Base-by-base conservation (phyloP, 2,888 invertebrate genomes). In the Abrostola triplasia region DNA sequence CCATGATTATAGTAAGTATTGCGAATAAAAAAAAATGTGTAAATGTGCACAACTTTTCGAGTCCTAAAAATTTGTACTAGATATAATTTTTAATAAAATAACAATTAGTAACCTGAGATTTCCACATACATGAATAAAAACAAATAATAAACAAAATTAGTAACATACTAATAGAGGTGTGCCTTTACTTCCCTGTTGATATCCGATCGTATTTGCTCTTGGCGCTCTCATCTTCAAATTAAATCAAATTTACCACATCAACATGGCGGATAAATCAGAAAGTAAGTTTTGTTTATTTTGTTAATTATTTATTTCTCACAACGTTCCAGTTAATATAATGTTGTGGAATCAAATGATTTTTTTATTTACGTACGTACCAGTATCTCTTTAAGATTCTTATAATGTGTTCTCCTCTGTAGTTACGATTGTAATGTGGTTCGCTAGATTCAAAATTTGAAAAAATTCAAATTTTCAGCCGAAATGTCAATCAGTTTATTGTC, bases 241-340 rank as follows among this genome's bases (percentile, higher is more conserved):
- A 72, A 73, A 77, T 79, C 86, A 83, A 88, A 89, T 85, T 84
- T 84, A 82, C 87, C 80, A 71, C 94, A 95, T 95, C 96, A 97
- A 97, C 95, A 97, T 97, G 97, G 97, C 97, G 96, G 96, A 97
- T 95, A 95, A 96, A 95, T 96, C 96, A 95, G 96, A 97, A 96
- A 96, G 96, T 96, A 95, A 96, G 96, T 96, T 95, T 93, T 93
- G 86, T 92, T 93, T 92, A 86, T 85, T 90, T 64, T 81, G 62
- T 55, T 49, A 63, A 13, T 64, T 48, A 62, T 55, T 56, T 13
- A 57, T 48, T 59, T 61, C 83, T 88, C 85, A 36, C 5, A 51
- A n/a, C 9, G 47, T 60, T 66, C 57, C 7, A 35, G 50, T 36
- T 54, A 59, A 24, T 58, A 36, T 13, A 6, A 47, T 59, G 11